Percentiles rank a stretch among this genome's conserved stretches.
Conservation (phyloP, 2,797 vertebrate species). For the Mus spretus region DNA sequence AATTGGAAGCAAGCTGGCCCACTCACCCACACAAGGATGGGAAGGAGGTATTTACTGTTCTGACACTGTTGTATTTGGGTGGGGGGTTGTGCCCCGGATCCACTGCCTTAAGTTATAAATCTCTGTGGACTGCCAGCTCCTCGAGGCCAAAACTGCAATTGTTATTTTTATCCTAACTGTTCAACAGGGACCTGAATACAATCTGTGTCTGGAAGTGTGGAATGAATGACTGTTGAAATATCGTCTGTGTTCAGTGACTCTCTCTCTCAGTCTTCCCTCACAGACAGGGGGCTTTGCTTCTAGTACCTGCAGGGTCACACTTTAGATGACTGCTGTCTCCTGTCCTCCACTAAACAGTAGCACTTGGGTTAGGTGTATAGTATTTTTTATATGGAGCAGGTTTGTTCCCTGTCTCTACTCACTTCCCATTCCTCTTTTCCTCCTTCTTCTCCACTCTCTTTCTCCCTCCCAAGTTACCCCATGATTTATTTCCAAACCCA, state of each 20-base stretch:
- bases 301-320: not conserved
- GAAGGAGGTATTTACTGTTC: slow-evolving; percentile 86
- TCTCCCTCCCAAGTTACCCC: not conserved
- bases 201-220: not conserved
- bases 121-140: not conserved
- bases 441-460: not conserved
- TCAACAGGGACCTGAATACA: not conserved
- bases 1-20: slow-evolving; percentile 75
- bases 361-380: not conserved
- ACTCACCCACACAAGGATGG: slow-evolving; percentile 68
- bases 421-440: slow-evolving; percentile 13
- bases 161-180: slow-evolving; percentile 10
- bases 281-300: not conserved
- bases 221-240: not conserved
- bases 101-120: not conserved
- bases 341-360: not conserved
- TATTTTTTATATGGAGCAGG: slow-evolving; percentile 7
- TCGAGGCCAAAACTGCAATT: slow-evolving; percentile 24
- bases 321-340: not conserved
- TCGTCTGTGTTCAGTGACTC: not conserved
- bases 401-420: slow-evolving; percentile 30
- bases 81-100: not conserved
- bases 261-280: not conserved
- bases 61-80: slow-evolving; percentile 33
- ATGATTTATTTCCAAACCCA: not conserved